Evolutionary conservation across 1,140 invertebrate genomes (phyloP), one percentile per base, ranked within the genome.

Genomic region (Papilio dardanus): DNA sequence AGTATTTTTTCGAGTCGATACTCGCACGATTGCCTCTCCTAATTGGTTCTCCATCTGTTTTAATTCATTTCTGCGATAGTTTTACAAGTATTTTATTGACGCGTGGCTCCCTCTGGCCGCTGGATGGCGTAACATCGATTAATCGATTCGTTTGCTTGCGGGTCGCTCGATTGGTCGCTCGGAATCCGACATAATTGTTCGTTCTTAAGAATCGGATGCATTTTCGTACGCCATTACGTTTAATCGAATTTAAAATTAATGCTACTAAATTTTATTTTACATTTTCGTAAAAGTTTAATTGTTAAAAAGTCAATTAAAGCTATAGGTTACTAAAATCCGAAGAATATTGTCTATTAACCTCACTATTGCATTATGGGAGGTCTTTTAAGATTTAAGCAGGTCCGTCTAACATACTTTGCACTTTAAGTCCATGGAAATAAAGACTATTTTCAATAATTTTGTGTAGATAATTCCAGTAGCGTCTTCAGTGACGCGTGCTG

Each of bases 21-120:
- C 87, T 86, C 92, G 92, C 90, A 88, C 92, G 89, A 92, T 92
- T 92, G 90, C 88, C 86, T 88, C 79, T 88, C 89, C 91, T 93
- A 93, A 93, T 93, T 93, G 92, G 91, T 88, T 90, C 85, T 80
- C 85, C 91, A 92, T 92, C 86, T 90, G 90, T 91, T 92, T 91
- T 88, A 93, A 91, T 92, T 92, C 92, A 93, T 91, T 92, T 91
- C 79, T 73, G 91, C 90, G 88, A 92, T 93, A 93, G 91, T 93
- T 93, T 91, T 91, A 93, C 90, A 93, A 90, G 90, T 90, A 92
- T 93, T 92, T 91, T 89, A 91, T 90, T 90, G 89, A 92, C 88
- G 86, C 86, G 88, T 89, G 85, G 86, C 90, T 89, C 91, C 90
- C 88, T 87, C 91, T 88, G 90, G 86, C 83, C 86, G 81, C 68